Base-by-base conservation (phyloP, 2,113 vertebrate genomes). In the Pollachius pollachius region DNA sequence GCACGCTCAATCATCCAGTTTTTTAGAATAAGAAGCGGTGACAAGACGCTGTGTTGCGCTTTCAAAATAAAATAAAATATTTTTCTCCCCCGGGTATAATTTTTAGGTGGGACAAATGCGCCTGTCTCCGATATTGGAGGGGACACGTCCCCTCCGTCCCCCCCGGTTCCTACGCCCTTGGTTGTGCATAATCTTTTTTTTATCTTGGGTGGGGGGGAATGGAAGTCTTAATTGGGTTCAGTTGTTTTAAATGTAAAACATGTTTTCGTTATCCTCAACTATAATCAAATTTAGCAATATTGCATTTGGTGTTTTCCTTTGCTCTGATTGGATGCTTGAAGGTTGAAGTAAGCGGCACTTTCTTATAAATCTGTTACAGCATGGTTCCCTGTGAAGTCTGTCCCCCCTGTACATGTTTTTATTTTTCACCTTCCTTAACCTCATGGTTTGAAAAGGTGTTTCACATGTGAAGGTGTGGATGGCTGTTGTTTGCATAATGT, bases 171-270 rank as follows among this genome's bases (percentile, higher is more conserved):
- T n/a, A n/a, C n/a, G n/a, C n/a, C n/a, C n/a, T n/a, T n/a, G n/a
- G 41, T 48, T 48, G 8, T 9, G 8, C 8, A 48, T 48, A 48
- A 23, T 23, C 23, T 48, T 48, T 48, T 2, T 85, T 90, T 90
- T 90, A 86, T 84, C 78, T 79, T 74, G 34, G 58, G 58, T 18
- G 58, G n/a, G 9, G n/a, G 11, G 21, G 77, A 77, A 71, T 72
- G 80, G 37, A 83, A 82, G 78, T 88, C 76, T 87, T 87, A 81
- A 85, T 69, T 84, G 72, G 41, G 41, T 72, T 76, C 68, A 80
- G 13, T 15, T 23, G 0, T 78, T 82, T 71, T 48, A 48, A 48
- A 48, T 48, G 41, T 48, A 48, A 48, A 48, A 48, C 78, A 72
- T 82, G 62, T 73, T 65, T 85, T 75, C 78, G 79, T 86, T 81